These are phyloP conservation scores for Drosophila prolongata DNA, from an alignment of 2,888 invertebrate species.

Conservation along the genomic window DNA sequence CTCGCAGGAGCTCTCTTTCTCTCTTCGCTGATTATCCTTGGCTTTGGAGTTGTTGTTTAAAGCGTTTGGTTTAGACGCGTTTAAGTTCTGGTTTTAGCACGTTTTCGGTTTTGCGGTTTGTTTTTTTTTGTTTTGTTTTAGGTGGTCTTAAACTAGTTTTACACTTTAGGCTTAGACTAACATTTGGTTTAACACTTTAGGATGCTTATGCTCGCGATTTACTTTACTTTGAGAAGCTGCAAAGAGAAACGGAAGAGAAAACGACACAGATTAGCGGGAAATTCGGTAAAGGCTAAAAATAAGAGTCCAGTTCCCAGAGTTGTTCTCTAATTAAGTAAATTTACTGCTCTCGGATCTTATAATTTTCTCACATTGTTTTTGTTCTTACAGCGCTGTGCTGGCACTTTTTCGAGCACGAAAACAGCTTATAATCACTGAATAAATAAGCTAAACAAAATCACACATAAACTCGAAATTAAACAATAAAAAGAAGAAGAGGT, in stretches of 20 bases:
- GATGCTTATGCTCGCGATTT: slow-evolving; percentile 32
- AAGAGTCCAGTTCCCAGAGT: slow-evolving; percentile 21
- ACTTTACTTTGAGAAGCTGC: slow-evolving; percentile 52
- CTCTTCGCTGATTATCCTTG: slow-evolving; percentile 4
- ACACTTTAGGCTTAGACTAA: slow-evolving; percentile 75
- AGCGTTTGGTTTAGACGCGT: slow-evolving; percentile 30
- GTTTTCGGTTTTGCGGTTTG: slow-evolving; percentile 12
- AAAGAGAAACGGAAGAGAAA: slow-evolving; percentile 57
- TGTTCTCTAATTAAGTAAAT: background rate
- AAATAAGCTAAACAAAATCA: slow-evolving; percentile 38
- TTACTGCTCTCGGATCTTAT: background rate
- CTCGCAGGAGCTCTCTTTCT: slow-evolving; percentile 25
- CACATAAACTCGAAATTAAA: slow-evolving; percentile 21
- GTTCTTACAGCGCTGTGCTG: slow-evolving; percentile 37
- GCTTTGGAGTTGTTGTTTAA: slow-evolving; percentile 6
- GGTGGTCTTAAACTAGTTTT: slow-evolving; percentile 62
- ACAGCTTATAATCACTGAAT: slow-evolving; percentile 31
- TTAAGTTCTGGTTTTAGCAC: slow-evolving; percentile 31
- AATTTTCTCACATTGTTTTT: slow-evolving; percentile 12
- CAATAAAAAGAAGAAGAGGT: slow-evolving; percentile 7
- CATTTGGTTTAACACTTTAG: slow-evolving; percentile 76
- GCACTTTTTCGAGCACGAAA: slow-evolving; percentile 23
- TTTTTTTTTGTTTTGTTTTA: slow-evolving; percentile 6
- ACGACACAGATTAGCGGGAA: slow-evolving; percentile 55
- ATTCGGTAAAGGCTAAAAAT: slow-evolving; percentile 28